Base-by-base conservation (phyloP, 2,888 invertebrate species). In the Napeogenes sylphis region DNA sequence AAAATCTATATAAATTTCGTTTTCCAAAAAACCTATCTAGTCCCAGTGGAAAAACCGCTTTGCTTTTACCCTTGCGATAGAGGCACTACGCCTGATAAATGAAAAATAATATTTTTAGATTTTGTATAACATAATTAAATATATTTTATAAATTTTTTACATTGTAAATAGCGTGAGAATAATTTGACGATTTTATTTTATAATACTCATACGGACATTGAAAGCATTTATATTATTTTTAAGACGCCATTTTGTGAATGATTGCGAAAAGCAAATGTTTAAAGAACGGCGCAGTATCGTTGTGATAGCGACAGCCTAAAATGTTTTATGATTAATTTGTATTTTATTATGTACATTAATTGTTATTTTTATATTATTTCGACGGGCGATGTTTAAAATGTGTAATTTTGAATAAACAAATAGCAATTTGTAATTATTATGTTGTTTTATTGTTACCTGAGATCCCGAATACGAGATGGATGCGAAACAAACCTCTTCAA, bases 341-440 rank as follows among this genome's bases (percentile, higher is more conserved):
- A 62, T 65, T 65, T 63, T 68, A 61, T 63, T 69, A 59, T 71
- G 71, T 73, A 73, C 70, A 71, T 72, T 73, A 62, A 73, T 73
- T 66, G 71, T 79, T 77, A 74, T 75, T 72, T 75, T 73, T 68
- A 65, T 56, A 71, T 70, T 67, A 69, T 66, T 69, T 69, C 59
- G 63, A 69, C 64, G 64, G 70, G 68, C 68, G 69, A 75, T 75
- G 70, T 76, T 75, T 76, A 75, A 75, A 70, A 73, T 66, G 69
- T 77, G 78, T 80, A 80, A 78, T 77, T 80, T 79, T 79, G 73
- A 81, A 75, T 79, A 79, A 79, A 80, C 69, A 75, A 77, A 80
- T 80, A 80, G 80, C 72, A 78, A 76, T 79, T 80, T 80, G 75
- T 80, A 80, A 75, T 77, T 75, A 71, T 68, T 66, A 14, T 70